Evolutionary conservation across 2,113 vertebrate genomes (phyloP), one percentile per base, ranked within the genome.

Genomic region (Rallus limicola): DNA sequence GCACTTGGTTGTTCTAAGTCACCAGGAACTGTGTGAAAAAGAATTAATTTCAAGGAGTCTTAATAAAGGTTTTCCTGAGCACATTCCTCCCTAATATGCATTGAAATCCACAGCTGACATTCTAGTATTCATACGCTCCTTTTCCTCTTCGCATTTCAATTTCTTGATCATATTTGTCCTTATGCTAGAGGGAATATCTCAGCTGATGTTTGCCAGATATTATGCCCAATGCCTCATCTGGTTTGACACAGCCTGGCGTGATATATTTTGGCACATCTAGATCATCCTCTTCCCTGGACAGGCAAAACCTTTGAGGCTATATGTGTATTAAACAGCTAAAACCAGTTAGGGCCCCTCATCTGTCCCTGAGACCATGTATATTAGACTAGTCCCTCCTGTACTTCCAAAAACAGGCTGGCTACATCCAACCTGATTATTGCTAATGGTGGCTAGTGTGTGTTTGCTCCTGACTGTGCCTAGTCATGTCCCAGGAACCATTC

Each of bases 291-390:
- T 82, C 16, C 38, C 12, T 52, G 16, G 44, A 64, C 26, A 65
- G 0, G 0, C 5, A 69, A 76, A 86, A 48, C 1, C 11, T 74
- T 76, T 64, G 19, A 60, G 25, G 3, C 26, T 63, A 44, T 3
- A 1, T 14, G 3, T 52, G 8, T 28, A 68, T 17, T 85, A 52
- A 82, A 75, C 71, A 59, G 9, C 16, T 53, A 13, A 36, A 69
- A 67, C 1, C 2, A 63, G 6, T 7, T n/a, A 53, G 13, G 16
- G 5, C 3, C 7, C 26, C 16, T 55, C 82, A 24, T 77, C n/a
- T 52, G 13, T 11, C 42, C 25, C 40, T 55, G 10, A 67, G 34
- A 76, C 17, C 1, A 29, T 62, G 9, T 34, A 52, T 5, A 2
- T 53, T 70, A 65, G 29, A 44, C 26, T 36, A 63, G 7, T 9